Evolutionary conservation across 2,797 vertebrate genomes (phyloP).

Genomic region (Xerus rutilus): DNA sequence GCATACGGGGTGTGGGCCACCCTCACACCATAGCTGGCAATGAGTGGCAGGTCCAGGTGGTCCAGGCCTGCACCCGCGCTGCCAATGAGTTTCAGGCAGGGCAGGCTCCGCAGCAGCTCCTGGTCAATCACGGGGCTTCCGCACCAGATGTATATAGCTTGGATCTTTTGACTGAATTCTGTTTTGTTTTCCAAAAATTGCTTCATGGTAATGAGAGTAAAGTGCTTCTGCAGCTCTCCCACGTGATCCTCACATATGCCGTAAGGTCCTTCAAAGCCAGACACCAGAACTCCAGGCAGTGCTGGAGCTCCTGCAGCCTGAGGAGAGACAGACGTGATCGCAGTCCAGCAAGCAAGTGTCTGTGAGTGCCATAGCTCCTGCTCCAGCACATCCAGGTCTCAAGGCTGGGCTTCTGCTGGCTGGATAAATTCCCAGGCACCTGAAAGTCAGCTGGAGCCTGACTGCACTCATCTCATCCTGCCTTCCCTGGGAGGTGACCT

Average conservation of each 20-base stretch:
- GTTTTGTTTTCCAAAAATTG: slow-evolving; percentile 88
- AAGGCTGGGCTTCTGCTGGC: background rate
- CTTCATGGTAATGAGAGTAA: slow-evolving; percentile 87
- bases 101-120: slow-evolving; percentile 87
- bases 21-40: slow-evolving; percentile 89
- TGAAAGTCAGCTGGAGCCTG: background rate
- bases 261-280: slow-evolving; percentile 73
- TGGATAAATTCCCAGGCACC: background rate
- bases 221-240: slow-evolving; percentile 86
- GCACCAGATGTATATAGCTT: slow-evolving; percentile 88
- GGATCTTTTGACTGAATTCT: slow-evolving; percentile 87
- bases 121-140: slow-evolving; percentile 69
- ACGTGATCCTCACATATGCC: slow-evolving; percentile 81
- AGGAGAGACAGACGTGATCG: background rate
- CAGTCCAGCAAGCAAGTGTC: background rate
- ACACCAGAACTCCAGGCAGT: slow-evolving; percentile 87
- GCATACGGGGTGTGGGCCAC: slow-evolving; percentile 88
- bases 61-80: slow-evolving; percentile 89
- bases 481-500: background rate
- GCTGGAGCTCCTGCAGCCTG: slow-evolving; percentile 88
- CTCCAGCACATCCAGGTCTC: background rate
- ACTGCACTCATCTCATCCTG: too few species aligned
- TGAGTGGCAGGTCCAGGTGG: slow-evolving; percentile 89
- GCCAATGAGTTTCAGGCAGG: slow-evolving; percentile 89
- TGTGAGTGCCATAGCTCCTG: background rate